A percentile compares a stretch with the other conserved stretches of the same genome.
Conservation (phyloP, 2,888 invertebrate genomes). For the Idaea aversata region DNA sequence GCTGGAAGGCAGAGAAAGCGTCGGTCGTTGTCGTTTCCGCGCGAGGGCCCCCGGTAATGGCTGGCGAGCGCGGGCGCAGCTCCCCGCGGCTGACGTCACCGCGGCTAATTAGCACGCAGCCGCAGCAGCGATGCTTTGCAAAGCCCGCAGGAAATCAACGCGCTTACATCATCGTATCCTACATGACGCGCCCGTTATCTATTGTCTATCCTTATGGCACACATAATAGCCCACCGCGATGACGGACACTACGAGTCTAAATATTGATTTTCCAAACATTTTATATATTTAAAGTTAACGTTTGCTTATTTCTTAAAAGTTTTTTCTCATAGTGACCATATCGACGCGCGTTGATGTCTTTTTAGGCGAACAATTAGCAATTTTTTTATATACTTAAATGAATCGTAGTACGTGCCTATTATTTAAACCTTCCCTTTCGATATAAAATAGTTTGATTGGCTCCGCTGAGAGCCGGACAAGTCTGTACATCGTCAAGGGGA, state of each 20-base stretch:
- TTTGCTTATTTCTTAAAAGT: neutral
- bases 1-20: constrained; percentile 66
- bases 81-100: constrained; percentile 69
- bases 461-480: constrained; percentile 36
- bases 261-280: neutral
- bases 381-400: neutral
- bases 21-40: constrained; percentile 78
- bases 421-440: neutral
- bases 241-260: neutral
- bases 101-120: constrained; percentile 68
- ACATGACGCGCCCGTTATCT: constrained; percentile 50
- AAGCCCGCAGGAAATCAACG: constrained; percentile 68
- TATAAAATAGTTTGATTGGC: constrained; percentile 32
- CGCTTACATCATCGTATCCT: constrained; percentile 69
- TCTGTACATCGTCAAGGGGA: constrained; percentile 62
- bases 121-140: constrained; percentile 39
- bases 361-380: neutral
- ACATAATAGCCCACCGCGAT: constrained; percentile 10
- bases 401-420: neutral
- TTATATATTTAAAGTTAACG: too few species aligned
- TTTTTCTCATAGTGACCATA: neutral
- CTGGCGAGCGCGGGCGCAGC: constrained; percentile 47
- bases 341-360: neutral
- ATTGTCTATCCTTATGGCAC: constrained; percentile 41
- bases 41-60: constrained; percentile 72